These are phyloP conservation scores for Paracyclopina nana DNA, from an alignment of 1,140 invertebrate species.

Conservation along the genomic window DNA sequence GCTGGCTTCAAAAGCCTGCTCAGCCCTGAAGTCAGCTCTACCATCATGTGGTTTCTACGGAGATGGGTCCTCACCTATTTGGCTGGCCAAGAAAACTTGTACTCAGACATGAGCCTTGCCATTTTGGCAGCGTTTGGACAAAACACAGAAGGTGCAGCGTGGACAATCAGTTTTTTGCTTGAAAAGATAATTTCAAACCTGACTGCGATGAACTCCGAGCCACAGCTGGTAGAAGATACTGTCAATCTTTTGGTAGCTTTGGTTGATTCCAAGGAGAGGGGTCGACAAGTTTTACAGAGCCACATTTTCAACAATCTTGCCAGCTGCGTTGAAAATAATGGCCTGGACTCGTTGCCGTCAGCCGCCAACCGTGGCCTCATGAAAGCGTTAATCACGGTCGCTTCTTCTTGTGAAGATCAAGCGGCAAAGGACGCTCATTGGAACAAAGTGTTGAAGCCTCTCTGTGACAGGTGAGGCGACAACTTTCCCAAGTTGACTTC, in stretches of 20 bases:
- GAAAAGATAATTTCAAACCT: slow-evolving; percentile 39
- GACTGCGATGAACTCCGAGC: slow-evolving; percentile 35
- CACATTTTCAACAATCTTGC: slow-evolving; percentile 18
- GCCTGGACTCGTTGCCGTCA: slow-evolving; percentile 22
- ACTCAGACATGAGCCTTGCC: slow-evolving; percentile 34
- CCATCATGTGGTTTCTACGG: slow-evolving; percentile 56
- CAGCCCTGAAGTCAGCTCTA: slow-evolving; percentile 57
- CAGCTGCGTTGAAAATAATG: not conserved
- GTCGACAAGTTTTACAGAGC: not conserved
- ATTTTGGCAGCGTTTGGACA: slow-evolving; percentile 37
- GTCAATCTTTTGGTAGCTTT: slow-evolving; percentile 35
- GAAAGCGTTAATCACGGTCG: slow-evolving; percentile 27
- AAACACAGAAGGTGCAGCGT: slow-evolving; percentile 35
- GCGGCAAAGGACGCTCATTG: slow-evolving; percentile 30
- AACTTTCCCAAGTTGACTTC: too few relatives aligned
- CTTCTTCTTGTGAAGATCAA: slow-evolving; percentile 24
- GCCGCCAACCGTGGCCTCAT: slow-evolving; percentile 25
- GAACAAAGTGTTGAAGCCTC: slow-evolving; percentile 36
- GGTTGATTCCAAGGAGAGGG: slow-evolving; percentile 30
- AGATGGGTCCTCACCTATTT: slow-evolving; percentile 55
- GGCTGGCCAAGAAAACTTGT: slow-evolving; percentile 42
- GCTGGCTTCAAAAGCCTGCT: slow-evolving; percentile 38
- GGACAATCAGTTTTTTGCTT: slow-evolving; percentile 40
- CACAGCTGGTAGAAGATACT: slow-evolving; percentile 35
- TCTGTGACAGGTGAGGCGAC: slow-evolving; percentile 36